These are phyloP conservation scores for Scytalopus superciliaris DNA, from an alignment of 2,113 vertebrate genomes.

Conservation along the genomic window DNA sequence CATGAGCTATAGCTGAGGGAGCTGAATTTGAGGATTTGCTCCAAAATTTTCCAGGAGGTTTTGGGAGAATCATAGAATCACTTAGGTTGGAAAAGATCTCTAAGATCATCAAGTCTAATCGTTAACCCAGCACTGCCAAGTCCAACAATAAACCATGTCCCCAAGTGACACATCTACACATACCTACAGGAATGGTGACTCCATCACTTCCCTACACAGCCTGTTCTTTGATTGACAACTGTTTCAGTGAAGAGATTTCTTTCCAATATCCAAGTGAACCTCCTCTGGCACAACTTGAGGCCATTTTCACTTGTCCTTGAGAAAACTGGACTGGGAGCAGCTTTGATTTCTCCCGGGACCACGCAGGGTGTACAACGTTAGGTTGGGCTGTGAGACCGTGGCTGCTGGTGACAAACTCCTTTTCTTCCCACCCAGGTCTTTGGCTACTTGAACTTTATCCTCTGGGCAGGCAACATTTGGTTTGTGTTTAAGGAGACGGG, in stretches of 20 bases:
- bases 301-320: background rate
- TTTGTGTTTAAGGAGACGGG: slow-evolving; percentile 98
- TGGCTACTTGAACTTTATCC: slow-evolving; percentile 97
- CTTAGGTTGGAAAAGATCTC: background rate
- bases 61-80: background rate
- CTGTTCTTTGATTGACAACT: background rate
- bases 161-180: background rate
- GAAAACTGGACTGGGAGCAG: background rate
- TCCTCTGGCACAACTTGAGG: background rate
- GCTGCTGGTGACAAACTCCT: background rate
- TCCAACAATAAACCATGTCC: background rate
- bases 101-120: background rate
- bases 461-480: slow-evolving; percentile 99
- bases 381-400: fast-evolving
- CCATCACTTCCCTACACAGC: background rate
- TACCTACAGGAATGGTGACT: background rate
- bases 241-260: background rate
- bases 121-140: background rate
- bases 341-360: background rate
- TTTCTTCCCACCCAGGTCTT: slow-evolving; percentile 81
- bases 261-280: background rate
- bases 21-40: background rate
- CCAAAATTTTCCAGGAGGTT: background rate
- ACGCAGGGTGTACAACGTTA: fast-evolving
- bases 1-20: background rate